Conservation (phyloP, 2,797 vertebrate species). For the Pipistrellus nathusii region DNA sequence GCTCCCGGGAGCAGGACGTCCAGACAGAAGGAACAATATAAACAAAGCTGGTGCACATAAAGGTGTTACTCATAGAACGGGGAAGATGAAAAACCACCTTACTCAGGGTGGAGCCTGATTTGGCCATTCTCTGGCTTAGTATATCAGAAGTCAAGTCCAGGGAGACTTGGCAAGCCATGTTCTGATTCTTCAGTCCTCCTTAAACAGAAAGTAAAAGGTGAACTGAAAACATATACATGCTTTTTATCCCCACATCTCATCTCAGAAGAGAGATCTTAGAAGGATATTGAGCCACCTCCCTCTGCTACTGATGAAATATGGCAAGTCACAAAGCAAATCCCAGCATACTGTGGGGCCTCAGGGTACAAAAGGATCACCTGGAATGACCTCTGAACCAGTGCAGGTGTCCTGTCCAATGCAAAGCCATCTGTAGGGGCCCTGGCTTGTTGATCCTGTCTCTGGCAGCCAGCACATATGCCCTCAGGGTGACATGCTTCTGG, state of each 20-base stretch:
- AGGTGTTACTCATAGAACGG: background rate
- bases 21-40: background rate
- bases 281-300: background rate
- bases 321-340: constrained; percentile 15
- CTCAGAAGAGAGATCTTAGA: background rate
- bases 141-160: background rate
- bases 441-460: background rate
- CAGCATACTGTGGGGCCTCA: background rate
- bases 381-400: background rate
- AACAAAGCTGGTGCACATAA: background rate
- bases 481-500: background rate
- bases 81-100: background rate
- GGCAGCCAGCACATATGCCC: background rate
- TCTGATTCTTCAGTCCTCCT: background rate
- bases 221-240: background rate
- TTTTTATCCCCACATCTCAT: background rate
- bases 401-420: background rate
- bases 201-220: background rate
- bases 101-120: background rate
- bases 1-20: background rate
- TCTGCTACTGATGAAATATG: background rate
- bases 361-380: background rate
- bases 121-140: background rate
- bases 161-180: background rate
- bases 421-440: background rate